Percentiles rank a stretch among this genome's conserved stretches.
phyloP scores from a whole-genome alignment of 2,888 invertebrate genomes.

The Harpalus rubripes region DNA sequence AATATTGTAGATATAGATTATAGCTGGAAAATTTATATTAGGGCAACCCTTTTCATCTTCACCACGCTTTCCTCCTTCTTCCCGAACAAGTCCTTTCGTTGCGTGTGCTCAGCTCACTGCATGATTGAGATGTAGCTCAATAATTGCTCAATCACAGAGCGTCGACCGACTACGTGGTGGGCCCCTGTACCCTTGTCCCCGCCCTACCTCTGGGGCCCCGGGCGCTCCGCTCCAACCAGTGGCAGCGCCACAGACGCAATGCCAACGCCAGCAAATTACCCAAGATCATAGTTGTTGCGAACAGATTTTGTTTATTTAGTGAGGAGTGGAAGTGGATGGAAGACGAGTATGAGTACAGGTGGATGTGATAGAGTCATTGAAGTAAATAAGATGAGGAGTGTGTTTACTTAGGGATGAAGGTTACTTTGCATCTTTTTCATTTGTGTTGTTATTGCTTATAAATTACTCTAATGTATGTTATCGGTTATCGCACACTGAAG shows the following conservation, averaged over 20 bases:
- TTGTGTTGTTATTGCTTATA: too few relatives aligned
- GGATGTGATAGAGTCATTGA: too few relatives aligned
- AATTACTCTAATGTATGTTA: too few relatives aligned
- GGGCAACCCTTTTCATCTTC: neutral
- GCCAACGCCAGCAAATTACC: conserved; percentile 17
- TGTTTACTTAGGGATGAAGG: too few relatives aligned
- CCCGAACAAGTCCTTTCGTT: conserved; percentile 57
- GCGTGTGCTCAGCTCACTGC: conserved; percentile 58
- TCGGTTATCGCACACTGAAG: too few relatives aligned
- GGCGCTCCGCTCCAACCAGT: conserved; percentile 24
- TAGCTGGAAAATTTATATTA: too few relatives aligned
- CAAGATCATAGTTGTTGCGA: conserved; percentile 17
- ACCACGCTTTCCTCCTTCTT: neutral
- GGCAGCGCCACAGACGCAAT: conserved; percentile 18
- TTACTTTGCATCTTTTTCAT: too few relatives aligned
- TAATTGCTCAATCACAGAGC: conserved; percentile 73
- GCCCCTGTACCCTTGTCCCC: conserved; percentile 20
- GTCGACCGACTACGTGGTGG: conserved; percentile 64
- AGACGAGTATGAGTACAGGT: too few relatives aligned
- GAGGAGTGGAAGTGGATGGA: neutral
- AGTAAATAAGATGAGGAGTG: too few relatives aligned
- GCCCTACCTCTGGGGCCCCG: neutral
- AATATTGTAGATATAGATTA: too few relatives aligned
- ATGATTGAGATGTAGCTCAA: conserved; percentile 73
- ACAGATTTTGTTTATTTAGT: conserved; percentile 14